Evolutionary conservation across 2,113 vertebrate species (phyloP).

Genomic region (Aegithalos caudatus): DNA sequence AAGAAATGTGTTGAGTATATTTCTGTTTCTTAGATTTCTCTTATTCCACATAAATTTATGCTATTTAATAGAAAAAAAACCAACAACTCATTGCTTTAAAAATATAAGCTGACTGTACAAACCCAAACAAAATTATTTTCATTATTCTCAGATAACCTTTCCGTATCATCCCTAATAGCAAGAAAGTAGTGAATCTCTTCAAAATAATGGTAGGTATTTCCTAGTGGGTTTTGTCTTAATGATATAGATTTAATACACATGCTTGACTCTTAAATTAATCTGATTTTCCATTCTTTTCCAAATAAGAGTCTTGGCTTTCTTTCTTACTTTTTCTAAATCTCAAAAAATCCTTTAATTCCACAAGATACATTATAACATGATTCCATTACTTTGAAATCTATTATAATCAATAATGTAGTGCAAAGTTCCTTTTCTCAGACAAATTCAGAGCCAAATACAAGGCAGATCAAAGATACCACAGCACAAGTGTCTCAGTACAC

Average conservation of each 20-base stretch:
- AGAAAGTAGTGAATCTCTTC: background rate
- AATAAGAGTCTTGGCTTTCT: background rate
- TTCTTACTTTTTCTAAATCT: background rate
- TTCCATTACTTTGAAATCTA: background rate
- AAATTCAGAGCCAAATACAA: background rate
- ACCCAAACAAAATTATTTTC: background rate
- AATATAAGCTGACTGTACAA: background rate
- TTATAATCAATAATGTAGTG: background rate
- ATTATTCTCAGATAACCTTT: background rate
- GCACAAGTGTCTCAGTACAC: background rate
- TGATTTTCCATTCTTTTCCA: background rate
- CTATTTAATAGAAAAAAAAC: background rate
- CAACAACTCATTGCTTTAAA: background rate
- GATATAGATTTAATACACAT: background rate
- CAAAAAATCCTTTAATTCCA: background rate
- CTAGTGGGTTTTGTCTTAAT: background rate
- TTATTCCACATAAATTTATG: background rate
- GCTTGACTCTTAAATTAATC: background rate
- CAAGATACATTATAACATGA: background rate
- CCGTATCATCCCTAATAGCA: background rate
- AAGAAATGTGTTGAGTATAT: constrained; percentile 13
- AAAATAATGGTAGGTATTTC: background rate
- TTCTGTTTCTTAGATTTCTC: background rate
- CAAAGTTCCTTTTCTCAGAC: background rate
- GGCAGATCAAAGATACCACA: background rate